Evolutionary conservation across 30 jellyfish, hydroid and myxozoan genomes (phyloP), one percentile per base, ranked within the genome.

Genomic region (Chironex yamaguchii): DNA sequence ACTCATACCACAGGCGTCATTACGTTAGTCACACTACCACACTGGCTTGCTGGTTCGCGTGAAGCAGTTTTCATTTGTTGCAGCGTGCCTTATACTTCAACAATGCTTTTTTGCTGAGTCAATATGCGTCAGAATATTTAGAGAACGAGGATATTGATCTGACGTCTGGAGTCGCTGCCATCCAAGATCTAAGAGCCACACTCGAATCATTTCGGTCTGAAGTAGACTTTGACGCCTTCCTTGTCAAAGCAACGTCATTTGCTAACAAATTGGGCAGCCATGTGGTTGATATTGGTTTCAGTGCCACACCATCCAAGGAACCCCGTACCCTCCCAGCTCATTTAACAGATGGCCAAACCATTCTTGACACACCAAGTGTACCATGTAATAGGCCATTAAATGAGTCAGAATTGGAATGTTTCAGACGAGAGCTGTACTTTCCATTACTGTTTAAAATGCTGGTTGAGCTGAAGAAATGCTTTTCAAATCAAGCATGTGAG

Each of bases 391-490:
- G 32, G 36, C 82, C 82, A 17, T 63, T 30, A 30, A 67, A 67
- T 29, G 82, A 68, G 36, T 68, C 68, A 68, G 82, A 68, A n/a
- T 34, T 68, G 82, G 82, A 68, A 68, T 68, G 82, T 30, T 68
- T 33, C 70, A 68, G 82, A 68, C 82, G 82, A 68, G 82, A 68
- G 82, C 82, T 68, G 49, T 68, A 68, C 67, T 29, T 68, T 68
- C 82, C 69, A 28, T 68, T 68, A 30, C 3, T 68, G 49, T 70
- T 36, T 14, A 36, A 20, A 21, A 72, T 72, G 85, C 36, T 42
- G 36, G 25, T n/a, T 72, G 85, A 72, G 33, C 85, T 35, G 49
- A 23, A 72, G 48, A 72, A 72, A 50, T 71, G 85, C 76, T 72
- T 72, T 42, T 35, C 85, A 9, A 50, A 72, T 71, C 27, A 72